Percentiles rank a stretch among this genome's conserved stretches.
These are phyloP conservation scores for Sebastes fasciatus DNA, from an alignment of 2,113 vertebrate species.

Conservation along the genomic window DNA sequence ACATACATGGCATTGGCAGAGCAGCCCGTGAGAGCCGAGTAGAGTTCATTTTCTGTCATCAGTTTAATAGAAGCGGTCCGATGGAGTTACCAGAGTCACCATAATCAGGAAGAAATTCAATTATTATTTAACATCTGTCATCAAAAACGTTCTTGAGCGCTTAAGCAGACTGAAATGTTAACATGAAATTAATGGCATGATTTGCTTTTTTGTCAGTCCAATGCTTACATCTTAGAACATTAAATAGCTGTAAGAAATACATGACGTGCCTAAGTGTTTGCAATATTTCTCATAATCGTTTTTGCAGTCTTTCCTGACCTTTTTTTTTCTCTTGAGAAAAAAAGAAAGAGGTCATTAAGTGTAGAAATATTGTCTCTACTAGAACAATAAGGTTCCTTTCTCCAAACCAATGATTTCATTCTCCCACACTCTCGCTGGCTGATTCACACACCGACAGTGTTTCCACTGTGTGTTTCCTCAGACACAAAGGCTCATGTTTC, in stretches of 20 bases:
- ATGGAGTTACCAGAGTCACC: constrained; percentile 64
- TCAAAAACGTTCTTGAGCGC: constrained; percentile 33
- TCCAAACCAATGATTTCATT: constrained; percentile 43
- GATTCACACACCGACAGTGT: constrained; percentile 50
- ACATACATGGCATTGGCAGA: constrained; percentile 23
- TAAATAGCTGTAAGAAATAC: constrained; percentile 12
- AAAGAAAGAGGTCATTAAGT: constrained; percentile 29
- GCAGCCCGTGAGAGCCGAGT: constrained; percentile 3
- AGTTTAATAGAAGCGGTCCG: constrained; percentile 44
- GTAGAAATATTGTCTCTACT: constrained; percentile 14
- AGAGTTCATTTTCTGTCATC: constrained; percentile 53
- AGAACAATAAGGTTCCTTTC: constrained; percentile 32
- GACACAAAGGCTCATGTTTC: constrained; percentile 62
- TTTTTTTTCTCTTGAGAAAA: background rate
- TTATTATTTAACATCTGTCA: constrained; percentile 61
- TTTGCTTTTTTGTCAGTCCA: constrained; percentile 40
- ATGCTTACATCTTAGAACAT: constrained; percentile 14
- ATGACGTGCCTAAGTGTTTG: constrained; percentile 4
- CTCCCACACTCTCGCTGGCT: constrained; percentile 35
- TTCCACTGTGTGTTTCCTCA: constrained; percentile 59
- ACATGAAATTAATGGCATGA: constrained; percentile 28
- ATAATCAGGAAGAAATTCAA: constrained; percentile 60
- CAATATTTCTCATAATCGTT: constrained; percentile 32
- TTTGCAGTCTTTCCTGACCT: background rate
- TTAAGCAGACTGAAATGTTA: constrained; percentile 48